These are phyloP conservation scores for Lottia gigantea DNA, from an alignment of 2,888 invertebrate genomes.

Conservation along the genomic window DNA sequence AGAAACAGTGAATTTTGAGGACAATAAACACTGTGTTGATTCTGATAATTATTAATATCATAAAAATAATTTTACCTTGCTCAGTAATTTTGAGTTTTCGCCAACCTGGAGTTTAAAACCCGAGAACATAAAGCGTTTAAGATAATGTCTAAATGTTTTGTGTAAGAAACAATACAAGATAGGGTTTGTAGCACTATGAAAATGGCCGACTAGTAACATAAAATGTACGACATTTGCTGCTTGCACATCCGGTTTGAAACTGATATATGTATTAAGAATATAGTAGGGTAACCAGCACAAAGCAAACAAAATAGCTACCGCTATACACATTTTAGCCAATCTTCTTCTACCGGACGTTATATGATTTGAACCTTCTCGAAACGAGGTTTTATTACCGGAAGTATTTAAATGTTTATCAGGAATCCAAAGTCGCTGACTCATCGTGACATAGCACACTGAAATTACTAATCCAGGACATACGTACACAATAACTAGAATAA, in stretches of 20 bases:
- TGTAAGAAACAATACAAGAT: conserved; percentile 82
- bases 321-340: conserved; percentile 81
- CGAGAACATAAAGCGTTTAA: conserved; percentile 35
- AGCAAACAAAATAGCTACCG: conserved; percentile 81
- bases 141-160: conserved; percentile 72
- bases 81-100: not conserved
- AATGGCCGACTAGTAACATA: conserved; percentile 79
- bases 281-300: conserved; percentile 85
- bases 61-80: not conserved
- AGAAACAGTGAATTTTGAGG: too few species aligned
- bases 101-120: conserved; percentile 12
- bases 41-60: too few species aligned
- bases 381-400: conserved; percentile 17
- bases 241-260: conserved; percentile 70
- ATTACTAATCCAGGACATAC: conserved; percentile 76
- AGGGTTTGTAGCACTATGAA: conserved; percentile 82
- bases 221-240: conserved; percentile 72
- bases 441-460: conserved; percentile 61
- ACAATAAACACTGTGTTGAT: too few species aligned
- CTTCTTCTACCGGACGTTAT: conserved; percentile 76
- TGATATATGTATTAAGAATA: conserved; percentile 77
- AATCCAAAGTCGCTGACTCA: conserved; percentile 70
- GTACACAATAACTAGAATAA: conserved; percentile 81
- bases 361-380: not conserved
- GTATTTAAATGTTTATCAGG: conserved; percentile 38